Conservation (phyloP, 1,140 invertebrate species). For the Vanessa atalanta region DNA sequence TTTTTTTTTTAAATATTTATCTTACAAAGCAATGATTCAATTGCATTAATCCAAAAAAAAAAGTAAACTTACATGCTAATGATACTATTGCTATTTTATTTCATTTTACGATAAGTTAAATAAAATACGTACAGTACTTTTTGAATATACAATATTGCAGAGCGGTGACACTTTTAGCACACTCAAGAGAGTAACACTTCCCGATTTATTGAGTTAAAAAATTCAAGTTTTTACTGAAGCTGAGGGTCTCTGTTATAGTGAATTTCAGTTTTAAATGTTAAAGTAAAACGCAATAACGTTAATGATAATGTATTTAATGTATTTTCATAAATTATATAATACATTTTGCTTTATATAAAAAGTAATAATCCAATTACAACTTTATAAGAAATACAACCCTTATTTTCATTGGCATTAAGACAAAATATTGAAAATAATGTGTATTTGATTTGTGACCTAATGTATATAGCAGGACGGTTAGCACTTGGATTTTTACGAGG, state of each 20-base stretch:
- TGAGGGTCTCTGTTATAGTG: not conserved
- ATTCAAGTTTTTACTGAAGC: not conserved
- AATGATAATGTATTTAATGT: not conserved
- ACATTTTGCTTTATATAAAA: no score
- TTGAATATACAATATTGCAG: not conserved
- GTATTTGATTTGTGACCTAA: constrained; percentile 21
- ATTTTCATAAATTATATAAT: not conserved
- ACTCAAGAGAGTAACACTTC: not conserved
- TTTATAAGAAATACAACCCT: not conserved
- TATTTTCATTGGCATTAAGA: not conserved
- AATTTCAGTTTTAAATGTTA: not conserved
- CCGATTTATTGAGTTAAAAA: constrained; percentile 2
- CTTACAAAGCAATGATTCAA: no score
- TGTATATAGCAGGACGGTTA: constrained; percentile 14
- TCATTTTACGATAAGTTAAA: not conserved
- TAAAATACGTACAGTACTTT: not conserved
- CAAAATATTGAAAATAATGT: not conserved
- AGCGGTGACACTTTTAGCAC: not conserved
- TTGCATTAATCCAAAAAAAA: no score
- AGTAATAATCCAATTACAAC: no score
- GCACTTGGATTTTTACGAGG: constrained; percentile 59
- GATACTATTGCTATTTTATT: not conserved
- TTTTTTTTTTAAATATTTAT: no score
- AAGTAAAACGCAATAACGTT: not conserved
- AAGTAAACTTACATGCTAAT: no score